Evolutionary conservation across 2,113 vertebrate species (phyloP).

Genomic region (Romanogobio albipinnatus): DNA sequence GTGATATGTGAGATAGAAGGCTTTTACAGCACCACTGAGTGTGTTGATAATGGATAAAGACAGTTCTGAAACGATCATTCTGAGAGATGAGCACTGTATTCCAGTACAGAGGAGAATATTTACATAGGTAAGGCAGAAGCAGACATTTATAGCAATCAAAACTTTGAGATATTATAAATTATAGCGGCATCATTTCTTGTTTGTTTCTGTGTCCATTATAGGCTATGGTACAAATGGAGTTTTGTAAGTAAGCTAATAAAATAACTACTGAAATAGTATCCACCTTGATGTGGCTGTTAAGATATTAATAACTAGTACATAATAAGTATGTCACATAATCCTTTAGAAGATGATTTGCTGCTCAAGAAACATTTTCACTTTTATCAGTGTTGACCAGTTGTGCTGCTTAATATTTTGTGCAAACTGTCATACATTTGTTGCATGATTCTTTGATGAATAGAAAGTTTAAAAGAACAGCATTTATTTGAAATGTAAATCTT

Average conservation of each 20-base stretch:
- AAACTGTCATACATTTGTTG: too few relatives aligned
- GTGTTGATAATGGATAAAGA: constrained; percentile 9
- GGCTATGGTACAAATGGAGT: too few relatives aligned
- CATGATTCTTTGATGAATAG: too few relatives aligned
- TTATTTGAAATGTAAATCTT: too few relatives aligned
- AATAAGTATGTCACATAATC: neutral
- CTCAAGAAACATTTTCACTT: too few relatives aligned
- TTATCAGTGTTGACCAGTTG: too few relatives aligned
- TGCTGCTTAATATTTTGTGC: too few relatives aligned
- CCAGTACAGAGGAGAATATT: neutral
- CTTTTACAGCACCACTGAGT: constrained; percentile 5
- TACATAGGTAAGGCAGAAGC: neutral
- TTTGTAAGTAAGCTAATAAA: too few relatives aligned
- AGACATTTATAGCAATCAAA: neutral
- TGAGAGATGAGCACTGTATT: neutral
- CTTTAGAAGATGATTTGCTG: neutral
- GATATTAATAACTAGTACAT: too few relatives aligned
- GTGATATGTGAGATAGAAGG: neutral
- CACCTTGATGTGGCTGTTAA: too few relatives aligned
- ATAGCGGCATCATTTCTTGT: neutral
- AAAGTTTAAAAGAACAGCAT: too few relatives aligned
- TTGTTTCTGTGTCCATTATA: neutral
- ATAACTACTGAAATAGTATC: too few relatives aligned
- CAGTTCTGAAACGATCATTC: neutral
- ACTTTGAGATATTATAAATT: neutral